Conservation (phyloP, 1,140 invertebrate genomes). For the Cydia amplana region DNA sequence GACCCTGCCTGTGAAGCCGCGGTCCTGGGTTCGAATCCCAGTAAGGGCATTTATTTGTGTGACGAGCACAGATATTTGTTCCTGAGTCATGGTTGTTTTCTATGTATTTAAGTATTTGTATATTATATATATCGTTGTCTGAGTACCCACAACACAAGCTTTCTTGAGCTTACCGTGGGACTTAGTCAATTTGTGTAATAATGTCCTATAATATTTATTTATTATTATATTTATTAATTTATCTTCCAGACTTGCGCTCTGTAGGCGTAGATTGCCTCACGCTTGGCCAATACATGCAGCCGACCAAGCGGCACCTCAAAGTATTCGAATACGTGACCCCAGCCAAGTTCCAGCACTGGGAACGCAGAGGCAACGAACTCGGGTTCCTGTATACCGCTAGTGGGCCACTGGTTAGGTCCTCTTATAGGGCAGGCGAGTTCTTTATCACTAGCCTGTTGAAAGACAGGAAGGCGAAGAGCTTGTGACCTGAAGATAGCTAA, state of each 20-base stretch:
- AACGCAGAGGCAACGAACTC: constrained; percentile 89
- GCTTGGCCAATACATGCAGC: constrained; percentile 99
- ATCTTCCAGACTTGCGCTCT: constrained; percentile 84
- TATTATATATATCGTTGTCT: too few relatives aligned
- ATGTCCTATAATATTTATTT: too few relatives aligned
- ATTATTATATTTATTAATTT: too few relatives aligned
- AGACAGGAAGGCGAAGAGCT: constrained; percentile 67
- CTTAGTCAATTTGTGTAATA: too few relatives aligned
- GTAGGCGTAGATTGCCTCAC: constrained; percentile 96
- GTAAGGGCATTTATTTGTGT: too few relatives aligned
- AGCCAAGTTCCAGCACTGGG: constrained; percentile 96
- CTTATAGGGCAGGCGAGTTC: constrained; percentile 98
- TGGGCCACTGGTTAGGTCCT: constrained; percentile 97
- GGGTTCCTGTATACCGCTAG: constrained; percentile 99
- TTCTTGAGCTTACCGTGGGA: too few relatives aligned
- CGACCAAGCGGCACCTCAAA: constrained; percentile 97
- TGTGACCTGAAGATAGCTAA: constrained; percentile 45
- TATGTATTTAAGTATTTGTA: too few relatives aligned
- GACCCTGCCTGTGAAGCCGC: too few relatives aligned
- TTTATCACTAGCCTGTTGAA: constrained; percentile 91
- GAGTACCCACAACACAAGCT: too few relatives aligned
- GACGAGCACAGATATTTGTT: too few relatives aligned
- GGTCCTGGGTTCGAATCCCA: too few relatives aligned
- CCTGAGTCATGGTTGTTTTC: too few relatives aligned
- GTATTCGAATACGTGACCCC: constrained; percentile 98